These are phyloP conservation scores for Bufotes viridis DNA, from an alignment of 2,797 vertebrate genomes.

Conservation along the genomic window DNA sequence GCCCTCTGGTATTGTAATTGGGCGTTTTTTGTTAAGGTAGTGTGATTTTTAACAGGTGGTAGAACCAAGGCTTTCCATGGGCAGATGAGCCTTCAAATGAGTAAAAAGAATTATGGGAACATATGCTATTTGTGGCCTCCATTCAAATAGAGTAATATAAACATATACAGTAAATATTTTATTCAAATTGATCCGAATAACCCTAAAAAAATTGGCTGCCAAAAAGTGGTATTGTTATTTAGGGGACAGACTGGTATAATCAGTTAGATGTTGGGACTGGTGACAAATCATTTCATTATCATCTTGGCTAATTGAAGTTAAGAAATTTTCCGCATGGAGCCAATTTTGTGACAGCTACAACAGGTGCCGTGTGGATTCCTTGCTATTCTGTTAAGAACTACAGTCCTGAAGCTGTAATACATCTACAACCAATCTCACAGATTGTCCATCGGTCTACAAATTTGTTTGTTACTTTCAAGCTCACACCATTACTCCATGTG, in stretches of 20 bases:
- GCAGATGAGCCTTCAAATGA: slow-evolving; percentile 59
- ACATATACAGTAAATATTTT: slow-evolving; percentile 22
- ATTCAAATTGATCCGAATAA: not conserved
- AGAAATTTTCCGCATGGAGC: not conserved
- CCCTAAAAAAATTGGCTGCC: not conserved
- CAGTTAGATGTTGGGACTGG: not conserved
- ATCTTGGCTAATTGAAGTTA: too few species aligned
- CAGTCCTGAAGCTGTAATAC: too few species aligned
- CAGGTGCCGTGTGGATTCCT: too few species aligned
- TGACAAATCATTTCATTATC: too few species aligned
- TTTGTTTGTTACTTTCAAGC: too few species aligned
- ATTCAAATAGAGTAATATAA: slow-evolving; percentile 31
- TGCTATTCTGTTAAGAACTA: too few species aligned
- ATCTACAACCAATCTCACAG: too few species aligned
- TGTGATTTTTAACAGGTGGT: slow-evolving; percentile 62
- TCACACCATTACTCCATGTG: too few species aligned
- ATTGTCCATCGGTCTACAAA: too few species aligned
- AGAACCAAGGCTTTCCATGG: not conserved
- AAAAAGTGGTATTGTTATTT: not conserved
- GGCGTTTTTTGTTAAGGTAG: slow-evolving; percentile 58
- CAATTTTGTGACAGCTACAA: not conserved
- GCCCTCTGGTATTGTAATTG: not conserved
- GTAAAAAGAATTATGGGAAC: slow-evolving; percentile 31
- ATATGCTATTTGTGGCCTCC: slow-evolving; percentile 49
- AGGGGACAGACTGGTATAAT: not conserved